phyloP scores from a whole-genome alignment of 2,797 vertebrate species.

The Pseudopleuronectes americanus region DNA sequence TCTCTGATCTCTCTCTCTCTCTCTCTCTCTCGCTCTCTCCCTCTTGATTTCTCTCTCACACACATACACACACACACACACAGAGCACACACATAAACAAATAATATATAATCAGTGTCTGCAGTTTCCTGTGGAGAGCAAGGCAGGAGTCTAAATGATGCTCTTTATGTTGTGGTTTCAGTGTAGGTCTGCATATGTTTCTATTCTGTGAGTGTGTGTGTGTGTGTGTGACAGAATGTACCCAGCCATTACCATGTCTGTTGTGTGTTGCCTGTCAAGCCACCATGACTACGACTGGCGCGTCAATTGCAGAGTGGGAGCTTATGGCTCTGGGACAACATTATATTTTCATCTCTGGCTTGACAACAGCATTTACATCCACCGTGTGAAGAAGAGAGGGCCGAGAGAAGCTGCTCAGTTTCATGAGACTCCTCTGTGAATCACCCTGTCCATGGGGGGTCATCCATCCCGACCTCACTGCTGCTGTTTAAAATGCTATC shows the following conservation, averaged over 20 bases:
- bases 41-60: no score
- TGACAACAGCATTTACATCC: conserved; percentile 54
- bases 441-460: background rate
- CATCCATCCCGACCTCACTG: background rate
- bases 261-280: conserved; percentile 68
- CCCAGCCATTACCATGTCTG: conserved; percentile 72
- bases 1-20: conserved; percentile 14
- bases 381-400: conserved; percentile 18
- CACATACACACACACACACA: conserved; percentile 25
- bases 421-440: background rate
- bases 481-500: conserved; percentile 16
- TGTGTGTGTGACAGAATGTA: conserved; percentile 40
- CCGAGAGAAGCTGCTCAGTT: background rate
- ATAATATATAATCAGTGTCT: conserved; percentile 74
- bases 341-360: conserved; percentile 63
- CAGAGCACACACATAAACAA: conserved; percentile 53
- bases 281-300: conserved; percentile 60
- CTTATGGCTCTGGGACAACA: conserved; percentile 49
- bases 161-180: conserved; percentile 76
- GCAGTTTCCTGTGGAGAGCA: conserved; percentile 66
- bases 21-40: no score
- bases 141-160: conserved; percentile 69
- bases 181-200: conserved; percentile 56
- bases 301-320: conserved; percentile 66
- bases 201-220: conserved; percentile 68